Percentiles rank a stretch among this genome's conserved stretches.
Evolutionary conservation across 2,888 invertebrate species (phyloP).

Genomic region (Isotomurus palustris): DNA sequence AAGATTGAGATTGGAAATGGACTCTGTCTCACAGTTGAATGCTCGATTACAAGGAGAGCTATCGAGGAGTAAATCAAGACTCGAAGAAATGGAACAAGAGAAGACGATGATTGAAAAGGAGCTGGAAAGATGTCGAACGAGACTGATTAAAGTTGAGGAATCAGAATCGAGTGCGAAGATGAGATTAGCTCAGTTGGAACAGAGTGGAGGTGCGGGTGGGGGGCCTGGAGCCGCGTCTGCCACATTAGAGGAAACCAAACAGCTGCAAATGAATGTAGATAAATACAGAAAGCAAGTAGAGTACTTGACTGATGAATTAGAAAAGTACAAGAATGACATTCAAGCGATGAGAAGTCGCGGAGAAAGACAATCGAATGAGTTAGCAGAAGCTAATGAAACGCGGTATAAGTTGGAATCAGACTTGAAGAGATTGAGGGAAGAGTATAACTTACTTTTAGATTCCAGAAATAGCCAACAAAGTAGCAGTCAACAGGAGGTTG

Average conservation of each 20-base stretch:
- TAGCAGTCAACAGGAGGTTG: constrained; percentile 57
- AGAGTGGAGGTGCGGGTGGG: constrained; percentile 25
- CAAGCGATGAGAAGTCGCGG: constrained; percentile 64
- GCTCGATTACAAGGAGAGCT: constrained; percentile 68
- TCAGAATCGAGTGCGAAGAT: constrained; percentile 6
- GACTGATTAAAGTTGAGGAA: not conserved
- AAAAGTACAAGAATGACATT: constrained; percentile 58
- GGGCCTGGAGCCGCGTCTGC: constrained; percentile 31
- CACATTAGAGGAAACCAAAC: constrained; percentile 1
- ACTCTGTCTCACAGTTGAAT: constrained; percentile 35
- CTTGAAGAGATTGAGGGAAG: not conserved
- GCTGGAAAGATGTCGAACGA: not conserved
- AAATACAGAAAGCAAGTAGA: constrained; percentile 54
- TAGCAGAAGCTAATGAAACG: constrained; percentile 53
- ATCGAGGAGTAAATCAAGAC: constrained; percentile 54
- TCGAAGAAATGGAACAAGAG: constrained; percentile 14
- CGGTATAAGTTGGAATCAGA: not conserved
- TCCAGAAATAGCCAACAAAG: not conserved
- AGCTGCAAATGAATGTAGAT: not conserved
- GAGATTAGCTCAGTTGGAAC: constrained; percentile 8
- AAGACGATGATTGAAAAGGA: constrained; percentile 17
- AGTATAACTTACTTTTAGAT: not conserved
- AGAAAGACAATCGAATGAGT: constrained; percentile 55
- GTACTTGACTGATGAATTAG: constrained; percentile 73
- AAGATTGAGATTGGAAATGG: constrained; percentile 47